Conservation (phyloP, 30 jellyfish, hydroid and myxozoan species). For the Chrysaora quinquecirrha region DNA sequence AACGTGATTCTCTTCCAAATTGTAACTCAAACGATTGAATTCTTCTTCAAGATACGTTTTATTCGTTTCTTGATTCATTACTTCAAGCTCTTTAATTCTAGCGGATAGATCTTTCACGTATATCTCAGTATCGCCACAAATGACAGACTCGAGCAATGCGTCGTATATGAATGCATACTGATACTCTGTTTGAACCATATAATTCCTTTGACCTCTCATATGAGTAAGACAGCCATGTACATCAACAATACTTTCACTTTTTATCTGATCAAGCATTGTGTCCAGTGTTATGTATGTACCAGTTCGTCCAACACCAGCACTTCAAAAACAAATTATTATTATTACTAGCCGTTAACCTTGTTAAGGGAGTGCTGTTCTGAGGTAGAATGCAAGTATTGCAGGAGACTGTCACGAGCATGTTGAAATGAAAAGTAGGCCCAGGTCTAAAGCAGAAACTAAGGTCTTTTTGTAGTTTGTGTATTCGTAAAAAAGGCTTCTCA, state of each 20-base stretch:
- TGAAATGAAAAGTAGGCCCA: too few species aligned
- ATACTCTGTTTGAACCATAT: constrained; percentile 94
- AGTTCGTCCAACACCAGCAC: constrained; percentile 99
- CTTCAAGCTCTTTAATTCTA: constrained; percentile 67
- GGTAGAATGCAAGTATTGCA: too few species aligned
- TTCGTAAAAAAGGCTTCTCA: too few species aligned
- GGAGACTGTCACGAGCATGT: too few species aligned
- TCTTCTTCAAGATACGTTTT: constrained; percentile 75
- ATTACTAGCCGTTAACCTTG: too few species aligned
- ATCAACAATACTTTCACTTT: constrained; percentile 74
- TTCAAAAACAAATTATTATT: too few species aligned
- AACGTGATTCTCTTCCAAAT: constrained; percentile 58
- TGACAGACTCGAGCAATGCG: constrained; percentile 77
- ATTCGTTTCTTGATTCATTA: constrained; percentile 65
- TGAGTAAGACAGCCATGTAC: constrained; percentile 89
- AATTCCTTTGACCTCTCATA: constrained; percentile 82
- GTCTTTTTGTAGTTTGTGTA: too few species aligned
- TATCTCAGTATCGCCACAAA: constrained; percentile 95
- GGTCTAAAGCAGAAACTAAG: too few species aligned
- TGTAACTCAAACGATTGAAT: constrained; percentile 78
- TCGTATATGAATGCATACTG: constrained; percentile 87
- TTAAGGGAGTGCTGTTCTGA: too few species aligned
- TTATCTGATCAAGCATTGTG: constrained; percentile 88
- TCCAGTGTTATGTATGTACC: constrained; percentile 93
- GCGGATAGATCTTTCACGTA: constrained; percentile 64